phyloP scores from a whole-genome alignment of 2,113 vertebrate species.

The Strix uralensis region DNA sequence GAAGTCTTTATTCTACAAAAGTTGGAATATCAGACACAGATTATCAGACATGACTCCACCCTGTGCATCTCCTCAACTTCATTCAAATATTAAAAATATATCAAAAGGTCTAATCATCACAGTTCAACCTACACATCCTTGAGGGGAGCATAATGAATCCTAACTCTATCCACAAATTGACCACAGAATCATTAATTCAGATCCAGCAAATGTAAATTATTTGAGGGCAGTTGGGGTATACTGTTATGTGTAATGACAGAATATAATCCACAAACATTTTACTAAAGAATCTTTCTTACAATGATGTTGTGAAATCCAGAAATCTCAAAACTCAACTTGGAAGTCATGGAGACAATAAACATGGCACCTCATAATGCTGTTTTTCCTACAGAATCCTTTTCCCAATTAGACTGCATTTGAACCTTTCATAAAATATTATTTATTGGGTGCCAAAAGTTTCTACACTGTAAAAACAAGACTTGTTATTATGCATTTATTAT shows the following conservation, averaged over 20 bases:
- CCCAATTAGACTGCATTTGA: conserved; percentile 5
- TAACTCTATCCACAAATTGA: background rate
- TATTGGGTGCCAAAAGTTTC: background rate
- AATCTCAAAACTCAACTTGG: conserved; percentile 10
- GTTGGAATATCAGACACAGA: background rate
- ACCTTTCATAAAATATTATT: background rate
- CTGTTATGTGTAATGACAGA: background rate
- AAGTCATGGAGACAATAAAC: conserved; percentile 11
- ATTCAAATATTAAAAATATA: background rate
- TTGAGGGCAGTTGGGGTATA: background rate
- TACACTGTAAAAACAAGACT: background rate
- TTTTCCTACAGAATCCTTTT: background rate
- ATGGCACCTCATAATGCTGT: conserved; percentile 14
- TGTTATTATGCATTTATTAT: background rate
- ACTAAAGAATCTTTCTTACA: background rate
- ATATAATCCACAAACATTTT: background rate
- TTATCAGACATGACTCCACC: background rate
- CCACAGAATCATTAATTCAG: background rate
- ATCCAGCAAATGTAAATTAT: background rate
- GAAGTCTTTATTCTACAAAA: background rate
- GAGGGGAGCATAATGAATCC: background rate
- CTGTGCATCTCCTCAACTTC: background rate
- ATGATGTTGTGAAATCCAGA: conserved; percentile 1
- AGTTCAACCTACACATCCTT: background rate
- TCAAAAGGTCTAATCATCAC: background rate